Base-by-base conservation (phyloP, 2,888 invertebrate genomes). In the Microplitis manilae region DNA sequence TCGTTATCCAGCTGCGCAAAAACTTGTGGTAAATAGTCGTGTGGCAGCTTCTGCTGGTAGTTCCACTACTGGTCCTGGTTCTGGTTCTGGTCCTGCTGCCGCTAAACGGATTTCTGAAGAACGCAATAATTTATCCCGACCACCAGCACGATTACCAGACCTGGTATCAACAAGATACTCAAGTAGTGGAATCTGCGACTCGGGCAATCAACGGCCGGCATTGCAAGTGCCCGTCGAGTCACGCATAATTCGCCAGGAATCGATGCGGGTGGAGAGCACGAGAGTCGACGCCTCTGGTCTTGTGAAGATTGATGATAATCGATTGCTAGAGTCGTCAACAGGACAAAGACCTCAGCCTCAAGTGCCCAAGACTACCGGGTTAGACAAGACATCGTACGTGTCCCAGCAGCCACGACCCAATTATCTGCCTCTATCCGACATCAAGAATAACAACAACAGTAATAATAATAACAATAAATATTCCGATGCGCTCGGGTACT, bases 1-100 rank as follows among this genome's bases (percentile, higher is more conserved):
- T 69, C 88, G 91, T 81, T 91, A 91, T 84, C 87, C 90, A 4
- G 90, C 90, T 0, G 89, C 90, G 2, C 91, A 92, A 78, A 92
- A 92, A 81, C 84, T 92, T 1, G 87, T 90, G 78, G 83, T 91
- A 6, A 92, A 91, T 79, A 91, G 91, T 6, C 90, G 89, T 79
- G 86, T 91, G 5, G 85, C 85, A 1, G 82, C 84, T 0, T 30
- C 30, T 30, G 30, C 30, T 30, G 30, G 30, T 30, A 30, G 30
- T 2, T 30, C 30, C 2, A 30, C 30, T 30, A 4, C 30, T 30
- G 30, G 30, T 30, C 30, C 30, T 30, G 30, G 30, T 30, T 30
- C 30, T 30, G 30, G 30, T 30, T 30, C 30, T 30, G 30, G 30
- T 30, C 30, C 30, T 30, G 30, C 30, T 13, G 50, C 13, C 1